Percentiles rank a stretch among this genome's conserved stretches.
These are phyloP conservation scores for Dendrolimus punctatus DNA, from an alignment of 1,140 invertebrate genomes.

Conservation along the genomic window DNA sequence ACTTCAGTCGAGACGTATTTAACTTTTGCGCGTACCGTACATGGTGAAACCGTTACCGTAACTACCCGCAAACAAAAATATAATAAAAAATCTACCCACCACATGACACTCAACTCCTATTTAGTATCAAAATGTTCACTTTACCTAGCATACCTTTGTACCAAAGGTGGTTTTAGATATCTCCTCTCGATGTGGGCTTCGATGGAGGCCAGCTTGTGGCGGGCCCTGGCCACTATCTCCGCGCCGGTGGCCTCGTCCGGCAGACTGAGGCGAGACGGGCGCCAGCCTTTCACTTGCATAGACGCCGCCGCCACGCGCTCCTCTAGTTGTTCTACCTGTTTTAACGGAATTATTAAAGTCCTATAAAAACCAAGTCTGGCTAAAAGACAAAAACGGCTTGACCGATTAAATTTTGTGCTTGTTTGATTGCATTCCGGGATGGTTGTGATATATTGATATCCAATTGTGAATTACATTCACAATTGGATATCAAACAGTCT, in stretches of 20 bases:
- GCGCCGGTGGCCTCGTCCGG: slow-evolving; percentile 61
- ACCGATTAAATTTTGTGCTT: too few relatives aligned
- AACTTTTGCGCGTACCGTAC: too few relatives aligned
- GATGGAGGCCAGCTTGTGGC: slow-evolving; percentile 83
- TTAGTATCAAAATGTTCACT: slow-evolving; percentile 14
- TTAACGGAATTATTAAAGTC: not conserved
- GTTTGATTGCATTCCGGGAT: too few relatives aligned
- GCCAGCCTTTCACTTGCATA: slow-evolving; percentile 95
- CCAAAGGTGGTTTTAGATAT: slow-evolving; percentile 94
- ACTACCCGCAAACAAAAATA: too few relatives aligned
- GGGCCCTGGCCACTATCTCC: slow-evolving; percentile 69
- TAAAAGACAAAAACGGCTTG: too few relatives aligned
- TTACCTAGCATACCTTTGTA: slow-evolving; percentile 66
- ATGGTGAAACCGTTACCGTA: too few relatives aligned
- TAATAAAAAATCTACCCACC: slow-evolving; percentile 11
- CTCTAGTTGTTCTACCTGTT: slow-evolving; percentile 86
- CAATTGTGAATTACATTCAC: too few relatives aligned
- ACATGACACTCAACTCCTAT: slow-evolving; percentile 11
- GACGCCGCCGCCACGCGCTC: slow-evolving; percentile 93
- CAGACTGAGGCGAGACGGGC: slow-evolving; percentile 85
- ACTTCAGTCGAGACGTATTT: too few relatives aligned
- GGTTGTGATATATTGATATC: too few relatives aligned
- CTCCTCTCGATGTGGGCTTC: slow-evolving; percentile 93
- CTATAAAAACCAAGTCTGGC: too few relatives aligned
- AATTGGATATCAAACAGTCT: too few relatives aligned